phyloP scores from a whole-genome alignment of 2,797 vertebrate species.

The Discoglossus pictus region DNA sequence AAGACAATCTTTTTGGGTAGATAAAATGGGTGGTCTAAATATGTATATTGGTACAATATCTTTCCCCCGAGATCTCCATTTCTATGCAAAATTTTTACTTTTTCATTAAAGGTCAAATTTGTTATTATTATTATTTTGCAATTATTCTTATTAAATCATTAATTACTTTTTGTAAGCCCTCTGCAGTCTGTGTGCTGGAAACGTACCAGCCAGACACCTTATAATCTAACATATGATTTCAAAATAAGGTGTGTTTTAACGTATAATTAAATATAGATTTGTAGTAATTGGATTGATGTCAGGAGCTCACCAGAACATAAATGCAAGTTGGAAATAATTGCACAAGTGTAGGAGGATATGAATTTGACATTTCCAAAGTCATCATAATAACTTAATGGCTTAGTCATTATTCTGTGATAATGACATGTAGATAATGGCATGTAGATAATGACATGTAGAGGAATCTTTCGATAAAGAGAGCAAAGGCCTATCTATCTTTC shows the following conservation, averaged over 20 bases:
- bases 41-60: no score
- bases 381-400: not conserved
- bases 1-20: no score
- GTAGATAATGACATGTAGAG: no score
- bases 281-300: not conserved
- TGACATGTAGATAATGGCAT: not conserved
- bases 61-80: no score
- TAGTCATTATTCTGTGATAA: not conserved
- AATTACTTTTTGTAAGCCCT: not conserved
- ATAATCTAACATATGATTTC: constrained; percentile 6
- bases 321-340: not conserved
- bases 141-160: constrained; percentile 20
- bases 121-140: no score
- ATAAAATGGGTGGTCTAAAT: no score
- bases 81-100: no score
- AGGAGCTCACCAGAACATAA: not conserved
- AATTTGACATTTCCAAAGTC: constrained; percentile 18
- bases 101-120: constrained; percentile 13
- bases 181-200: not conserved
- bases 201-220: no score
- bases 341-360: not conserved
- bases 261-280: constrained; percentile 6
- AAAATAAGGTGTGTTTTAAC: not conserved
- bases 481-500: no score
- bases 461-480: no score